phyloP scores from a whole-genome alignment of 2,797 vertebrate genomes.

The Anguilla obscura region DNA sequence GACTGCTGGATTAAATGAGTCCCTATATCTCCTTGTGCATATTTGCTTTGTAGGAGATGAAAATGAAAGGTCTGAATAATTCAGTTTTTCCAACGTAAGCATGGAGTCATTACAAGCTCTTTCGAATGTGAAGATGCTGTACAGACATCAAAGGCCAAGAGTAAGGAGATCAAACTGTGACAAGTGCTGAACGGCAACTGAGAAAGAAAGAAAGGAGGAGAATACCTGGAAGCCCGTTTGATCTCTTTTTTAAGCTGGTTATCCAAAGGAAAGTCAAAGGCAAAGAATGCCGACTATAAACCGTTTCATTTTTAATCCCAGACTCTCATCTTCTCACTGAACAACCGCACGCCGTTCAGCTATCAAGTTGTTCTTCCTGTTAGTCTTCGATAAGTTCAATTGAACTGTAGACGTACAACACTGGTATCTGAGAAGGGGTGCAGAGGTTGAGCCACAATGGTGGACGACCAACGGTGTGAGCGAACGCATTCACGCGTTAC shows the following conservation, averaged over 20 bases:
- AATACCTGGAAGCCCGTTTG: background rate
- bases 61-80: constrained; percentile 68
- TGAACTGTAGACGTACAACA: background rate
- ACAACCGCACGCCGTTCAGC: background rate
- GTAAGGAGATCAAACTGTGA: background rate
- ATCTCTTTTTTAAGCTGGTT: background rate
- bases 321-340: background rate
- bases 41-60: constrained; percentile 55
- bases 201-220: background rate
- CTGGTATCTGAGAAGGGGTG: background rate
- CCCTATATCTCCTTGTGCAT: background rate
- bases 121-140: background rate
- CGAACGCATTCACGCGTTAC: background rate
- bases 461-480: background rate
- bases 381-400: background rate
- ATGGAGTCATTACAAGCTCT: background rate
- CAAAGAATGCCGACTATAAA: background rate
- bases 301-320: background rate
- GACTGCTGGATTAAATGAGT: background rate
- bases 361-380: background rate
- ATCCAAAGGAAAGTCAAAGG: constrained; percentile 11
- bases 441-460: background rate
- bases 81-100: constrained; percentile 59
- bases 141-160: background rate
- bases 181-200: background rate